Evolutionary conservation across 1,140 invertebrate genomes (phyloP).

Genomic region (Leucophenga varia): DNA sequence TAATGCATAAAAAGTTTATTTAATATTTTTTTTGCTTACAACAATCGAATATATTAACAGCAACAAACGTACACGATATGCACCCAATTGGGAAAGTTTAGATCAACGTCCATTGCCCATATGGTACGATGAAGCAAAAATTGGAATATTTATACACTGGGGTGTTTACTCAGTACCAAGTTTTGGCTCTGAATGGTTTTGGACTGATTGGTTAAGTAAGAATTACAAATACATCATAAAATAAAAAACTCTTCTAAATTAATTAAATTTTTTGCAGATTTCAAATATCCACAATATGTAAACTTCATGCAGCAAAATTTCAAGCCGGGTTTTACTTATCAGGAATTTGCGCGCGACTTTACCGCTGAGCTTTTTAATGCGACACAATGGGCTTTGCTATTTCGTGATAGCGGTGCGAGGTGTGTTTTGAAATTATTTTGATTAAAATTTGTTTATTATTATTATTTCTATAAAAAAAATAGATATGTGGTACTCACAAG

Average conservation of each 20-base stretch:
- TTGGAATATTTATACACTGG: slow-evolving; percentile 94
- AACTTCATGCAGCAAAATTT: slow-evolving; percentile 77
- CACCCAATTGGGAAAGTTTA: slow-evolving; percentile 79
- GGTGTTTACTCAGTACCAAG: slow-evolving; percentile 89
- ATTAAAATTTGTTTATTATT: neutral
- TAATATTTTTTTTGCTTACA: too few relatives aligned
- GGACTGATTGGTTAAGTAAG: slow-evolving; percentile 73
- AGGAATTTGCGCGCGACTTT: slow-evolving; percentile 81
- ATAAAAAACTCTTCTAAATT: too few relatives aligned
- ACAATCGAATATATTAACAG: too few relatives aligned
- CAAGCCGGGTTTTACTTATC: slow-evolving; percentile 79
- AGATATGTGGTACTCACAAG: slow-evolving; percentile 88
- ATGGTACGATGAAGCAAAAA: slow-evolving; percentile 89
- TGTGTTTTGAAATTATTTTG: slow-evolving; percentile 44
- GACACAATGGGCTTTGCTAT: slow-evolving; percentile 73
- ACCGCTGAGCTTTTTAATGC: slow-evolving; percentile 82
- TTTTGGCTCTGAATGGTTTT: slow-evolving; percentile 86
- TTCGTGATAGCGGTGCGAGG: slow-evolving; percentile 76
- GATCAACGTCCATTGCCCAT: slow-evolving; percentile 77
- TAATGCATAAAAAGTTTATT: too few relatives aligned
- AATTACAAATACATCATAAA: slow-evolving; percentile 19
- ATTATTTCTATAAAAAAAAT: slow-evolving; percentile 16
- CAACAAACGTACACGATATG: slow-evolving; percentile 57
- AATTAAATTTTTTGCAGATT: slow-evolving; percentile 17
- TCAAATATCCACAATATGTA: slow-evolving; percentile 45